These are phyloP conservation scores for Hycleus phaleratus DNA, from an alignment of 1,140 invertebrate genomes.

Conservation along the genomic window DNA sequence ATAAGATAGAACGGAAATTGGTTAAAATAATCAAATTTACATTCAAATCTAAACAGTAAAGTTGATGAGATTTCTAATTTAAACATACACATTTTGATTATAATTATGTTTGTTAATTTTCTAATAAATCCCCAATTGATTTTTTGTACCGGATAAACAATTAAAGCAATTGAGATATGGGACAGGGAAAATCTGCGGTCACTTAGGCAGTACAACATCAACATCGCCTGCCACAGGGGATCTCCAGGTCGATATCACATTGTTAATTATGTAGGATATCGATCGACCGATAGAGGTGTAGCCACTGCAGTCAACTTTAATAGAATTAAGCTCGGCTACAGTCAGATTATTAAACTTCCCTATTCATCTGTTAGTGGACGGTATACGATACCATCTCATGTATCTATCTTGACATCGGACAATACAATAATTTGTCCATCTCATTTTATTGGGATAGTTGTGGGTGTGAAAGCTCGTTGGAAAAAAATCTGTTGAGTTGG, in stretches of 20 bases:
- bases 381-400: background rate
- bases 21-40: background rate
- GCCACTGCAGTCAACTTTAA: slow-evolving; percentile 35
- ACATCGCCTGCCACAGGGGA: slow-evolving; percentile 20
- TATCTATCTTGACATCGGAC: too few species aligned
- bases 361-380: slow-evolving; percentile 22
- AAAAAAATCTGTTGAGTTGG: too few species aligned
- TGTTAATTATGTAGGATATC: slow-evolving; percentile 36
- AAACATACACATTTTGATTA: too few species aligned
- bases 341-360: slow-evolving; percentile 33
- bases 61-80: background rate
- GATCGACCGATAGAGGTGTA: slow-evolving; percentile 28
- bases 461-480: too few species aligned
- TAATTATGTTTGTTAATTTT: too few species aligned
- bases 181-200: slow-evolving; percentile 7
- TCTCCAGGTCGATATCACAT: slow-evolving; percentile 32
- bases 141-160: too few species aligned
- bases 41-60: background rate
- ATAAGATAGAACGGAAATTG: background rate
- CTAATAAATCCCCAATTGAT: too few species aligned
- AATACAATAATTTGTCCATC: too few species aligned
- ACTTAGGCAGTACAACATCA: slow-evolving; percentile 4
- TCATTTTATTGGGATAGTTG: too few species aligned
- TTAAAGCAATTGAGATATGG: too few species aligned
- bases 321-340: slow-evolving; percentile 33